Evolutionary conservation across 2,888 invertebrate species (phyloP), one percentile per base, ranked within the genome.

Genomic region (Plagodis dolabraria): DNA sequence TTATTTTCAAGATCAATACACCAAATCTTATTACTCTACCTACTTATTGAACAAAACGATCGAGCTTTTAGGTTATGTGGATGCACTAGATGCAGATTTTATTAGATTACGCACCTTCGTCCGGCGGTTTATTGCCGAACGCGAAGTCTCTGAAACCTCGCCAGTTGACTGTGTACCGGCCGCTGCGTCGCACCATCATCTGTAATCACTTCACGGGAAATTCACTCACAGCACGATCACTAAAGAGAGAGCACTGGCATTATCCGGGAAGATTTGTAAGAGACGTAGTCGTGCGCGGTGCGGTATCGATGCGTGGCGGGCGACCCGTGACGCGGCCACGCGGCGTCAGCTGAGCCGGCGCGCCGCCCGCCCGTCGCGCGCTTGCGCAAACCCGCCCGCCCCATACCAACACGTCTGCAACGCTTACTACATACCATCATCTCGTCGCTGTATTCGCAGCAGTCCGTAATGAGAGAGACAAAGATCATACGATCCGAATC

Each of bases 101-200:
- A 60, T 45, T 58, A 59, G 60, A 65, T 65, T 59, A 77, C 87
- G 85, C 75, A 92, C 92, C 91, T 85, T 91, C 92, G 68, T 92
- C 92, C 34, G 90, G 91, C 60, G 92, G 92, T 72, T 91, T 91
- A 79, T 84, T 91, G 50, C 89, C 89, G 68, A 89, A 82, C 47
- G 89, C 78, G 71, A 89, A 89, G 69, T 93, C 93, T 74, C 83
- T 86, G 80, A 92, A 92, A 53, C 93, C 93, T 71, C 93, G 85
- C 89, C 92, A 92, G 80, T 92, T 93, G 71, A 92, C 92, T 63
- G 92, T 92, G 78, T 93, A 93, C 43, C 93, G 88, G 69, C 93
- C 93, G 80, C 92, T 90, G 71, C 92, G 89, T 79, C 93, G 82
- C 72, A 90, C 92, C 85, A 93, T 93, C 93, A 93, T 93, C 70